Evolutionary conservation across 2,797 vertebrate genomes (phyloP).

Genomic region (Bradypodion ventrale): DNA sequence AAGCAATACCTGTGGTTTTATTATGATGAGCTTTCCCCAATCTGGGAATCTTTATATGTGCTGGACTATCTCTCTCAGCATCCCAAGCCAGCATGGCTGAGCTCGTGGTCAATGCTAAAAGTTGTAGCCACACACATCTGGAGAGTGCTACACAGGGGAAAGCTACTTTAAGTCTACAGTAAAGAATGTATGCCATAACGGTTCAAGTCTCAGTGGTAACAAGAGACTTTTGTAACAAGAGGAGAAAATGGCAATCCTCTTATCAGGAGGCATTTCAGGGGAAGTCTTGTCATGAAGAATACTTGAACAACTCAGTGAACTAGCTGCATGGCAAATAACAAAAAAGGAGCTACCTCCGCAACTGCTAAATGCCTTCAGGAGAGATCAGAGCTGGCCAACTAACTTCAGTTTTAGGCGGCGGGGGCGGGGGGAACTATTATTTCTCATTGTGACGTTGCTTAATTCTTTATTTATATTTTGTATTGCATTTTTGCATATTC

Average conservation of each 20-base stretch:
- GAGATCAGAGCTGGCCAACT: background rate
- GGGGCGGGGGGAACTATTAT: too few relatives aligned
- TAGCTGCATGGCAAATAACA: too few relatives aligned
- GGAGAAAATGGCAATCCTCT: background rate
- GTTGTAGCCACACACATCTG: background rate
- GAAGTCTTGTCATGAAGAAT: background rate
- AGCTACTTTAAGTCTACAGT: background rate
- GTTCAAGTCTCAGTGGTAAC: background rate
- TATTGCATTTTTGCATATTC: too few relatives aligned
- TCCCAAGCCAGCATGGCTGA: background rate
- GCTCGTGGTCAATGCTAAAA: too few relatives aligned
- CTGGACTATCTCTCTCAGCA: background rate
- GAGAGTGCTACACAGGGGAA: background rate
- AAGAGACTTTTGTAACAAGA: background rate
- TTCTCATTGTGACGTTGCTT: too few relatives aligned
- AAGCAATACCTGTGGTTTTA: background rate
- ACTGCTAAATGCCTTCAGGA: background rate
- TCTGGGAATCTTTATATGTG: background rate
- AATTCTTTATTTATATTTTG: too few relatives aligned
- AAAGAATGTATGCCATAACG: background rate
- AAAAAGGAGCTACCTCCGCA: background rate
- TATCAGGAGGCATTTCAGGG: background rate
- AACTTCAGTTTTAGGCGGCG: too few relatives aligned
- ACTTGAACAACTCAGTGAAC: background rate
- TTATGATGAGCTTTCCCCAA: background rate